phyloP scores from a whole-genome alignment of 2,113 vertebrate genomes.

The Salvator merianae region DNA sequence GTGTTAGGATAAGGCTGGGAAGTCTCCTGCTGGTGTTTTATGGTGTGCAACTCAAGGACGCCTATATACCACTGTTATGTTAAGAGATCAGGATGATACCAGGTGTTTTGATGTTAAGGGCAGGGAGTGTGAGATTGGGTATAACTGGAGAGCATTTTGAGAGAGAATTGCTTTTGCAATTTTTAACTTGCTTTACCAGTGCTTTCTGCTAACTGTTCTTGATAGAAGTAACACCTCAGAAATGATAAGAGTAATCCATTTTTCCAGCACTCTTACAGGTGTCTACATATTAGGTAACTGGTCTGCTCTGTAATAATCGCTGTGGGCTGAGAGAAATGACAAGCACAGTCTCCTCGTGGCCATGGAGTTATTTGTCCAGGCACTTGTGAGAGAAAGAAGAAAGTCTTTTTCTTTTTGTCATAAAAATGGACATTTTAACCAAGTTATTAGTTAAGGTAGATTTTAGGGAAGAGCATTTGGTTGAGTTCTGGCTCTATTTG shows the following conservation, averaged over 20 bases:
- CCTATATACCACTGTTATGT: no score
- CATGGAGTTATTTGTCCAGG: constrained; percentile 30
- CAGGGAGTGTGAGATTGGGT: no score
- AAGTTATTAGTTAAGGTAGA: not conserved
- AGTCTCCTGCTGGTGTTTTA: no score
- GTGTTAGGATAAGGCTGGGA: no score
- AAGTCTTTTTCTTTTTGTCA: no score
- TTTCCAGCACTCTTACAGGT: constrained; percentile 66
- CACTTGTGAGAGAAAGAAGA: constrained; percentile 4
- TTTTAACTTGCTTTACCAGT: no score
- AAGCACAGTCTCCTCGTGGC: constrained; percentile 33
- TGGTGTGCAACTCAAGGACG: no score
- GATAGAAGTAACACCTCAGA: constrained; percentile 58
- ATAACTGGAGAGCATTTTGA: no score
- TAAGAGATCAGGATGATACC: no score
- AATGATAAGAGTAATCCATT: no score
- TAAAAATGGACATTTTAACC: not conserved
- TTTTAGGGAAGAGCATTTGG: not conserved
- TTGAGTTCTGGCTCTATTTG: not conserved
- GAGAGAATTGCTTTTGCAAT: no score
- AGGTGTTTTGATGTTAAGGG: no score
- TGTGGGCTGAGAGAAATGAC: constrained; percentile 58
- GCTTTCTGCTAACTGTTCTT: constrained; percentile 50
- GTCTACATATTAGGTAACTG: constrained; percentile 71
- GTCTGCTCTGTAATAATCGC: constrained; percentile 70